Percentiles rank a stretch among this genome's conserved stretches.
Evolutionary conservation across 2,888 invertebrate species (phyloP).

Genomic region (Selenia dentaria): DNA sequence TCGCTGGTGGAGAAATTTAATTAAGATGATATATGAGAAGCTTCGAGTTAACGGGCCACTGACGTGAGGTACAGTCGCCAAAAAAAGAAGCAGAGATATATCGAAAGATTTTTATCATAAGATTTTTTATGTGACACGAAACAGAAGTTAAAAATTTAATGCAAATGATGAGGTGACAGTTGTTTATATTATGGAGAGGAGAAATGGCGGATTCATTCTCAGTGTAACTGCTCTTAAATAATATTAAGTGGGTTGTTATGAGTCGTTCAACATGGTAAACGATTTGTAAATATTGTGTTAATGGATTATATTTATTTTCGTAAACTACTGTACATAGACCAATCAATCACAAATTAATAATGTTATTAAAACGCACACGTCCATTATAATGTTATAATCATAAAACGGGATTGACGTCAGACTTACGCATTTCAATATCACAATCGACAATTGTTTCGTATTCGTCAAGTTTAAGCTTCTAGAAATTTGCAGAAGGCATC

Average conservation of each 20-base stretch:
- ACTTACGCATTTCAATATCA: too few species aligned
- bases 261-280: neutral
- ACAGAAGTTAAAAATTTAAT: constrained; percentile 31
- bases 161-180: constrained; percentile 32
- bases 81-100: constrained; percentile 31
- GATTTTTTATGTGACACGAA: constrained; percentile 35
- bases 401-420: too few species aligned
- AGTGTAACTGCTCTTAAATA: constrained; percentile 17
- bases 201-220: constrained; percentile 13
- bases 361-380: too few species aligned
- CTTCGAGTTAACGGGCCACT: constrained; percentile 65
- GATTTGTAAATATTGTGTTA: neutral
- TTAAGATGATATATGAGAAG: constrained; percentile 83
- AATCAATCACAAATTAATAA: too few species aligned
- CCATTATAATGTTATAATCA: too few species aligned
- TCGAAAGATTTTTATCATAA: constrained; percentile 4
- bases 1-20: constrained; percentile 78
- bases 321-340: too few species aligned
- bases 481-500: too few species aligned
- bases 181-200: constrained; percentile 25
- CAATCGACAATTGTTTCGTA: too few species aligned
- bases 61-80: constrained; percentile 53
- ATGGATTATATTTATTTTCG: too few species aligned
- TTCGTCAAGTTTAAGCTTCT: too few species aligned
- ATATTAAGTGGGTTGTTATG: constrained; percentile 16